Evolutionary conservation across 2,888 invertebrate species (phyloP), one percentile per base, ranked within the genome.

Genomic region (Proisotoma minuta): DNA sequence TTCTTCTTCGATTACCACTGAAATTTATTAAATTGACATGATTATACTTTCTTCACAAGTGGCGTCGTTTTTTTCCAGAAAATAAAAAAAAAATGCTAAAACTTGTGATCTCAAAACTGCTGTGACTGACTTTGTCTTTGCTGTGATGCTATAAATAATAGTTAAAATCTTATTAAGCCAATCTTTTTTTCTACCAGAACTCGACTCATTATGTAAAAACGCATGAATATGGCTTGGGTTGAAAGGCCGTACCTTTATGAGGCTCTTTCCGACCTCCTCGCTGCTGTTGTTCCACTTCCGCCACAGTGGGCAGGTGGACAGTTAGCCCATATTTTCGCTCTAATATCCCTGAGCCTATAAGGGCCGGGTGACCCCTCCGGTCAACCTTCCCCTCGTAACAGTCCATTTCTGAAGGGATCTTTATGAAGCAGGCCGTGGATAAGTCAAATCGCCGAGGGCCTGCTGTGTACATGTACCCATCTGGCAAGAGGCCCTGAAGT

Each of bases 341-440:
- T 54, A 69, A 27, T 18, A 69, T 65, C 27, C 69, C 69, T 24
- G 69, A 69, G 18, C 66, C 69, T 54, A 66, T 66, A 27, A 66
- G 49, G 22, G 66, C 65, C 18, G 69, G 69, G 59, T 69, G 69
- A 24, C 69, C 69, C 26, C 59, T 60, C 28, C 57, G 62, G 60
- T 69, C 69, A 40, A 65, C 62, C 60, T 66, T 66, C 47, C 66
- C 69, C 60, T 66, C 69, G 59, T 69, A 69, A 63, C 66, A 69
- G n/a, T 62, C 65, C 69, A 69, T 69, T 51, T 69, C 69, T 2
- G 66, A 66, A 2, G 69, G 69, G 57, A 62, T 47, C 61, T 69
- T 69, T 26, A 66, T 66, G 59, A 69, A 69, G 5, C 60, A 66
- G 40, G 69, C 69, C 24, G 66, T 68, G 28, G 63, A 58, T 43